phyloP scores from a whole-genome alignment of 2,888 invertebrate species.

The Scaptomyza reducta region DNA sequence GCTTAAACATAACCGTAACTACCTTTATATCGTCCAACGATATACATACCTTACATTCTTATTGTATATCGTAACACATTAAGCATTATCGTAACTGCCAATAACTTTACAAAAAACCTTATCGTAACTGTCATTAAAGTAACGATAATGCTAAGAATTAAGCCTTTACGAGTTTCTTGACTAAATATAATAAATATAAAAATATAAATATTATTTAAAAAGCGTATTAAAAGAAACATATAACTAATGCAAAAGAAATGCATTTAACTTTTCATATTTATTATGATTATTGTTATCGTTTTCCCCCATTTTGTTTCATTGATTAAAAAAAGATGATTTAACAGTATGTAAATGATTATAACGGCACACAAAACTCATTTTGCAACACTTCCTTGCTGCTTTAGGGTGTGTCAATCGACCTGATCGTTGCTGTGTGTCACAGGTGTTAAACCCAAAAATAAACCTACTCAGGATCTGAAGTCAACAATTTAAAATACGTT shows the following conservation, averaged over 20 bases:
- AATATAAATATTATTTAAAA: no score
- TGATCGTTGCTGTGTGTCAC: not conserved
- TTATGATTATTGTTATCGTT: not conserved
- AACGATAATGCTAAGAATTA: no score
- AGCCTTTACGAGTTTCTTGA: no score
- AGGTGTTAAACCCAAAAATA: not conserved
- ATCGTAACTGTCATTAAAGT: no score
- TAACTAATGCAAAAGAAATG: not conserved
- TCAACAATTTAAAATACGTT: not conserved
- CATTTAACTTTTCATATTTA: not conserved
- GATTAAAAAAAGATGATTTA: conserved; percentile 46
- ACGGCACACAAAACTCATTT: conserved; percentile 13
- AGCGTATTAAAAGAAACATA: no score
- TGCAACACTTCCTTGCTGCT: not conserved
- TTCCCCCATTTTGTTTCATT: not conserved
- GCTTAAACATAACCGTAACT: no score
- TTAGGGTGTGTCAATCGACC: not conserved
- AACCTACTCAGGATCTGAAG: not conserved
- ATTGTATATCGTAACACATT: not conserved
- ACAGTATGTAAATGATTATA: conserved; percentile 25
- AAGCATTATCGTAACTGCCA: not conserved
- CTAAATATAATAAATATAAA: no score
- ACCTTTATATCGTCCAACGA: no score
- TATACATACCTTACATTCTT: no score
- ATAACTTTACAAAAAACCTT: no score